Evolutionary conservation across 2,113 vertebrate species (phyloP), one percentile per base, ranked within the genome.

Genomic region (Engraulis encrasicolus): DNA sequence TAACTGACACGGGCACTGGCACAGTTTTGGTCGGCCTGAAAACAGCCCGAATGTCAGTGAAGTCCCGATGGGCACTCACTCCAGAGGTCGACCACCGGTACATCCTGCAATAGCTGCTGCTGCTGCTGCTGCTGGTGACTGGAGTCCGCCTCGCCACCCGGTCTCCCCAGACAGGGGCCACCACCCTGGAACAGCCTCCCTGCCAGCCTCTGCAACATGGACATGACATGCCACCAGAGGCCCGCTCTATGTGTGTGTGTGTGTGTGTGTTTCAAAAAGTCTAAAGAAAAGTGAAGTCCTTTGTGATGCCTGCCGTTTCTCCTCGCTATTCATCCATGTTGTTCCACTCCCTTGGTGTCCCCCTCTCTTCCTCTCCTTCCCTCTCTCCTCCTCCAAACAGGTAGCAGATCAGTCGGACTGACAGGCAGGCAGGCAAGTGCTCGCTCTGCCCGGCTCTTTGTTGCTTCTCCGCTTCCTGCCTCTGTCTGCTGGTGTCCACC

Each of bases 181-280:
- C 89, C 84, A 45, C 92, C 92, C 27, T 92, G 93, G 87, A 95
- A 92, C 80, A 95, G 91, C 88, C 91, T 92, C 86, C 85, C 94
- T 79, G 92, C 92, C 86, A 95, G 91, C 86, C 91, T 93, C 85
- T 95, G 92, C 88, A 95, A 91, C 83, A 92, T 91, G 78, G 94
- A 93, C 95, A 95, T 95, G 94, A 93, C 95, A 95, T 95, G 48
- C n/a, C 71, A 11, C 82, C 27, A 71, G 61, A 71, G 61, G 7
- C n/a, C 4, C 11, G 9, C 23, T 15, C 7, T 31, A 27, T 71
- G 61, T 34, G 23, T 34, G 61, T 23, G n/a, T 66, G 5, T 23
- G 58, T 58, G 52, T 58, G 20, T 23, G 54, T 58, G 54, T 23
- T 19, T 18, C 17, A 18, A 19, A 18, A 19, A n/a, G n/a, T n/a